Evolutionary conservation across 2,888 invertebrate genomes (phyloP), one percentile per base, ranked within the genome.

Genomic region (Neoscelio sp.): DNA sequence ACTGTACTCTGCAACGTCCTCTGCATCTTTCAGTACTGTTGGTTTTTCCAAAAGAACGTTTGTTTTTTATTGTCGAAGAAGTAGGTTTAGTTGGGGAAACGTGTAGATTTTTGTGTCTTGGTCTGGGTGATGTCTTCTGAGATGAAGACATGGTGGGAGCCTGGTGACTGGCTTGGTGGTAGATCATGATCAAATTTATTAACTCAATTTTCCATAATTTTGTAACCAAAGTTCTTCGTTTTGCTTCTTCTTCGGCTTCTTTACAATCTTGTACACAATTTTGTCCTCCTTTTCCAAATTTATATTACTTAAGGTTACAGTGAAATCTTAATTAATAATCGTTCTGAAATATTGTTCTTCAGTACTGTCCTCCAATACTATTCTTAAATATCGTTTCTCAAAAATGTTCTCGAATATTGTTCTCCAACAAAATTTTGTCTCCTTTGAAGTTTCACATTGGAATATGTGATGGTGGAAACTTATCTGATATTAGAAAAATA

Each of bases 1-100:
- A 91, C 82, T 91, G 91, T 5, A 91, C 91, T 10, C 89, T 84
- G 83, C 90, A 90, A 65, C 89, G 83, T 68, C 89, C 89, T 12
- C 89, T 85, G 76, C 89, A 90, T 54, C 86, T 81, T 52, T 88
- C 88, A 35, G 84, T 81, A 60, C 62, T 81, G 30, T 50, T 77
- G 1, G 73, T 56, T 48, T 81, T 82, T 12, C 75, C 81, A 48
- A 78, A 65, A 2, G 67, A 73, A 17, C 67, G 68, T 50, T 81
- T 82, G 52, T 81, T 82, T 65, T 81, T 83, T 13, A 68, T 54
- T 48, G 81, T 83, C 38, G 82, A 62, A 8, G 84, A 82, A 17
- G 82, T 83, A 17, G 85, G 83, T 20, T 84, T 84, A 2, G 83
- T 81, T 44, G 87, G 80, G 13, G 87, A 78, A 15, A 84, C 80